Evolutionary conservation across 2,888 invertebrate genomes (phyloP).

Genomic region (Cybosia mesomella): DNA sequence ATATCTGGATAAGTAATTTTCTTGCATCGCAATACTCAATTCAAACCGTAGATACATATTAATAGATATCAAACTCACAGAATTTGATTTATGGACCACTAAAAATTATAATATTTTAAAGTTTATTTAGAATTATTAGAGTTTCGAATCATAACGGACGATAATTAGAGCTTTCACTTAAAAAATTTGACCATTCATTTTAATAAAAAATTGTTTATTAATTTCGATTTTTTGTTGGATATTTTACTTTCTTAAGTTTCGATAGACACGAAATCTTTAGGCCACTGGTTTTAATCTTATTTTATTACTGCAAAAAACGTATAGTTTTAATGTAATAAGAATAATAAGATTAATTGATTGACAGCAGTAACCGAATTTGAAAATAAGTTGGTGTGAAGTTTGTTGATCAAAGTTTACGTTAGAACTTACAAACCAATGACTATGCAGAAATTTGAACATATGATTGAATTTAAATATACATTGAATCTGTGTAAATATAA

Average conservation of each 20-base stretch:
- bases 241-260: neutral
- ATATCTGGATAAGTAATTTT: slow-evolving; percentile 23
- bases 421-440: neutral
- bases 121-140: slow-evolving; percentile 15
- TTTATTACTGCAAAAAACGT: neutral
- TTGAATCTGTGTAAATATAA: neutral
- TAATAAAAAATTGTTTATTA: neutral
- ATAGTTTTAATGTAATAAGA: neutral
- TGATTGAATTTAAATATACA: too few relatives aligned
- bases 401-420: slow-evolving; percentile 2
- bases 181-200: slow-evolving; percentile 6
- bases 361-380: neutral
- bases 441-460: neutral
- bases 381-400: neutral
- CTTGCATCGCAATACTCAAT: slow-evolving; percentile 27
- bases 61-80: slow-evolving; percentile 33
- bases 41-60: slow-evolving; percentile 34
- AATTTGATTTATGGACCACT: slow-evolving; percentile 42
- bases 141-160: slow-evolving; percentile 14
- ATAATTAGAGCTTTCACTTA: slow-evolving; percentile 45
- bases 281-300: neutral
- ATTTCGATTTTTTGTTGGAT: neutral
- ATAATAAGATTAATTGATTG: neutral
- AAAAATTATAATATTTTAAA: slow-evolving; percentile 25
- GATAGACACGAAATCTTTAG: neutral